Base-by-base conservation (phyloP, 1,140 invertebrate species). In the Drosophila sp. region DNA sequence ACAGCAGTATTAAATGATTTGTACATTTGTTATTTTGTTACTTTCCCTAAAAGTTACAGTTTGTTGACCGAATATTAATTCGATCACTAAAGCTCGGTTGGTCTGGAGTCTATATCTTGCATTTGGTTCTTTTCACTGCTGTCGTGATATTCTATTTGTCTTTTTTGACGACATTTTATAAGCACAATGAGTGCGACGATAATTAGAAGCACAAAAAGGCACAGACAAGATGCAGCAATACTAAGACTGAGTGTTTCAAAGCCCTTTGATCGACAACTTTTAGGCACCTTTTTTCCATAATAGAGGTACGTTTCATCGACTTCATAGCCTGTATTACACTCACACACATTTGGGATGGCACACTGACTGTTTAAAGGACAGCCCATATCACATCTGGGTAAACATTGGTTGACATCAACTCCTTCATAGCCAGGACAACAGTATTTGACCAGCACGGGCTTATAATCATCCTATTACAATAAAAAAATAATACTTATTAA, bases 371-470 rank as follows among this genome's bases (percentile, higher is more conserved):
- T 27, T 1, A 13, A 1, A 0, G 66, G 57, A 46, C 57, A 69
- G 4, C 40, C 66, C 38, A 69, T n/a, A 36, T 54, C 50, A 11
- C 66, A 70, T 18, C 7, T 16, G 38, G 29, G 40, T 0, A 27
- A 13, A 18, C 66, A 62, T 29, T 45, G 2, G 0, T 2, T 9
- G 13, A 0, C 1, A 27, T 36, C n/a, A 11, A n/a, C 3, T 9
- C 11, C 13, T 9, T 11, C 34, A 50, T 41, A 67, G 25, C 64
- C 64, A 0, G 40, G 18, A 21, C 66, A 70, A 38, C 48, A 53
- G 9, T 9, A 14, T 1, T 21, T 9, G 7, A n/a, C 5, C 7
- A 62, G 5, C 1, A 32, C 29, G 0, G 57, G 53, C 27, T 21
- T 29, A 70, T 54, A 62, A 25, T 25, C 6, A 8, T 34, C 13